phyloP scores from a whole-genome alignment of 2,797 vertebrate species.

The Hypotaenidia okinawae region DNA sequence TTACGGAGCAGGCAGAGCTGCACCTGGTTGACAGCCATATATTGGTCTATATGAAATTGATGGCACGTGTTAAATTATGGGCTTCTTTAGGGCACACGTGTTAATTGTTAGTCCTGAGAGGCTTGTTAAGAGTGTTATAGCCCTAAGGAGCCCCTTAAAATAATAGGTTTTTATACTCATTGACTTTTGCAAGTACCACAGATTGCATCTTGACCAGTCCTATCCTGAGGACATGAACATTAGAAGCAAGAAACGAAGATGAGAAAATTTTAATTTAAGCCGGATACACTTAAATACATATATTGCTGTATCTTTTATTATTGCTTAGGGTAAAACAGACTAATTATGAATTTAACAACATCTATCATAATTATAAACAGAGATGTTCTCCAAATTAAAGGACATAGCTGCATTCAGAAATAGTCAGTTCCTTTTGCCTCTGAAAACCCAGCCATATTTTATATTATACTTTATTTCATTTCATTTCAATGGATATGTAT shows the following conservation, averaged over 20 bases:
- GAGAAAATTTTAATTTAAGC: background rate
- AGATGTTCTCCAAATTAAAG: background rate
- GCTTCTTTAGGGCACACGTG: slow-evolving; percentile 36
- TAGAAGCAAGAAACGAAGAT: background rate
- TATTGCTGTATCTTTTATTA: background rate
- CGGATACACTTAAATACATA: background rate
- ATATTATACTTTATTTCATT: background rate
- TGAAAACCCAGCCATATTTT: slow-evolving; percentile 3
- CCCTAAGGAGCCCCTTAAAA: slow-evolving; percentile 50
- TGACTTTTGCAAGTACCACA: slow-evolving; percentile 44
- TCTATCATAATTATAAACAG: background rate
- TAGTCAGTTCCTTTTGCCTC: background rate
- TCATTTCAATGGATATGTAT: background rate
- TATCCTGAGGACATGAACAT: background rate
- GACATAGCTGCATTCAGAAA: background rate
- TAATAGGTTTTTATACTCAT: slow-evolving; percentile 42
- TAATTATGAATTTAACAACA: slow-evolving; percentile 24
- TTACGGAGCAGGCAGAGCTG: background rate
- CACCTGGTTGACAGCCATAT: slow-evolving; percentile 37
- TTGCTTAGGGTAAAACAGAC: background rate
- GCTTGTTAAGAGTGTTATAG: slow-evolving; percentile 52
- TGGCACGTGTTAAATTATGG: slow-evolving; percentile 58
- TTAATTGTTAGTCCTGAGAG: slow-evolving; percentile 53
- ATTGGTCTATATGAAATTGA: slow-evolving; percentile 36
- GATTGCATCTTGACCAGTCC: slow-evolving; percentile 26